Base-by-base conservation (phyloP, 2,113 vertebrate genomes). In the Penelope pileata region DNA sequence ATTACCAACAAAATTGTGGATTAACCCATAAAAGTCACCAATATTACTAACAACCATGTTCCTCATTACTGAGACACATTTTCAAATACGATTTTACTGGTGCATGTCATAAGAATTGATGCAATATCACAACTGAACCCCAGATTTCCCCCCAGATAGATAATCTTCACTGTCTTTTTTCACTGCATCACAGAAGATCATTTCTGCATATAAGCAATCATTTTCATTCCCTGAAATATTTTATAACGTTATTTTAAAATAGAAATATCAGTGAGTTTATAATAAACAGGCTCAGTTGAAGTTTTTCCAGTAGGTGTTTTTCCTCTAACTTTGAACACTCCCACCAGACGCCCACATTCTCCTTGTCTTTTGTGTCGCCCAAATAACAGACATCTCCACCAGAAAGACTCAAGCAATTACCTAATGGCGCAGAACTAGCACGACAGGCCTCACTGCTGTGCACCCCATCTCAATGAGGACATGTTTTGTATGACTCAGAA, bases 391-490 rank as follows among this genome's bases (percentile, higher is more conserved):
- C 88, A 96, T 96, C 97, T 96, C 86, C 95, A 91, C 96, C 54
- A 95, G 96, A 96, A 97, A 97, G 94, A 95, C 83, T 96, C 84
- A 93, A 96, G 95, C 95, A 98, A 95, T 96, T 96, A 97, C 94
- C 97, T 97, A 98, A 98, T 97, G 97, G 95, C 96, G 97, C 97
- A 98, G 97, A 98, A 97, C 96, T 94, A 96, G 94, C 83, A 81
- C 86, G 94, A 91, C 94, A 97, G 95, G 32, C 48, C 76, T 95
- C 91, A 96, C 94, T 92, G 96, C 96, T 96, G 95, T 85, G 78
- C 34, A 80, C 91, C 83, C 94, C 88, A 83, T 96, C 94, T 91
- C 94, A 95, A 80, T 96, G 75, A 97, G 95, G 95, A 96, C 10
- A 36, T 86, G 84, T 88, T 96, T 91, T 83, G 81, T 93, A 73